Evolutionary conservation across 1,140 invertebrate species (phyloP), one percentile per base, ranked within the genome.

Genomic region (Chymomyza costata): DNA sequence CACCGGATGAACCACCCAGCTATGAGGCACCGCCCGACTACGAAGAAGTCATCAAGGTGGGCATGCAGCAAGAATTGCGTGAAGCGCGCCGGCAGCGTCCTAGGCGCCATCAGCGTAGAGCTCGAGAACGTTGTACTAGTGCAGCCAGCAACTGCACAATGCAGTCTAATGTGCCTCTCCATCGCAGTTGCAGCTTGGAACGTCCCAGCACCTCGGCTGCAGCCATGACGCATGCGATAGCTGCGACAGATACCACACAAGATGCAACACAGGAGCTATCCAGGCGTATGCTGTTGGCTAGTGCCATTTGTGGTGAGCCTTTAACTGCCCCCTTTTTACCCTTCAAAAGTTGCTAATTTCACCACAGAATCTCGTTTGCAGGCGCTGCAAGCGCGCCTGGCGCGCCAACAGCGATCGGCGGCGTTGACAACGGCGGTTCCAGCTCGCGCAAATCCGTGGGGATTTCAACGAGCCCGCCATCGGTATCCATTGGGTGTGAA

Each of bases 1-100:
- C 86, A 1, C 83, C 86, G 0, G 91, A 92, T 58, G 90, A 92
- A 18, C 91, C 91, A 7, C 91, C 91, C 0, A 87, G 87, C 19
- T 93, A 93, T 74, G 91, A 93, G 67, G 88, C 90, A 5, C 91
- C 91, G 0, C 91, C 91, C 0, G 89, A 91, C 45, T 93, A 93
- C 57, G 90, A 91, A 18, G 91, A 92, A 43, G 88, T 92, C 5
- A 88, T 92, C 7, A 91, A 92, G 63, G 56, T 90, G 7, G 87
- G 86, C 1, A 85, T 86, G 84, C 78, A 84, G 16, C 76, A 84
- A 44, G 82, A 84, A 44, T 51, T 85, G 15, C 60, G 66, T 6
- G 78, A 85, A 11, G 65, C 81, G 10, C 58, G 74, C 3, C 71
- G 71, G 0, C 78, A 73, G 28, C 44, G 60, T 1, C 52, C 15